Conservation (phyloP, 2,113 vertebrate species). For the Thalassoma bifasciatum region DNA sequence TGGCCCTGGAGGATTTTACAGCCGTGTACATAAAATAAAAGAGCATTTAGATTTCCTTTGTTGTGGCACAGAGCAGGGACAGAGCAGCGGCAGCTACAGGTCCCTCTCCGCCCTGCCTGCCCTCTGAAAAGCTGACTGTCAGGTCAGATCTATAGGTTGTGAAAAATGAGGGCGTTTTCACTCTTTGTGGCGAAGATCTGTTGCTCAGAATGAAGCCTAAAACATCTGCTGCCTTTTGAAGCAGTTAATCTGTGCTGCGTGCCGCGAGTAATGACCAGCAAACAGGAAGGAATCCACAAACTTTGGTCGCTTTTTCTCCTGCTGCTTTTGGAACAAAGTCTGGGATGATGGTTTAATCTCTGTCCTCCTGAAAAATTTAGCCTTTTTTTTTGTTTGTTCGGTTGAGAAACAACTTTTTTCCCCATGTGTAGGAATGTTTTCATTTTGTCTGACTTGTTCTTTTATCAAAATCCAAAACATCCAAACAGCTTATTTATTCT, state of each 20-base stretch:
- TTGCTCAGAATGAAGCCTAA: conserved; percentile 4
- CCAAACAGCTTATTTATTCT: no score
- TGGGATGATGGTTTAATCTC: conserved; percentile 12
- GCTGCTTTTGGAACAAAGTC: neutral
- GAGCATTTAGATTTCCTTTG: conserved; percentile 79
- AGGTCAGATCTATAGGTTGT: conserved; percentile 43
- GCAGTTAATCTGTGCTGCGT: neutral
- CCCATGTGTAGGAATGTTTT: no score
- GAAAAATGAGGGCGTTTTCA: conserved; percentile 4
- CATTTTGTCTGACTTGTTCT: no score
- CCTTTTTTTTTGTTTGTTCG: neutral
- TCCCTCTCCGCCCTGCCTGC: conserved; percentile 44
- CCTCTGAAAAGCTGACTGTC: conserved; percentile 28
- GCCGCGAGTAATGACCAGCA: neutral
- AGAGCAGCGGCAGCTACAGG: conserved; percentile 56
- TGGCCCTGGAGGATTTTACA: conserved; percentile 73
- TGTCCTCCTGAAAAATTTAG: no score
- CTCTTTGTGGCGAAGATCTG: conserved; percentile 19
- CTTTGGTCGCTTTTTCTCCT: neutral
- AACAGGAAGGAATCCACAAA: neutral
- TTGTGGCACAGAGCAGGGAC: conserved; percentile 61
- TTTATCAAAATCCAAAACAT: no score
- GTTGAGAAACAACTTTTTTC: no score
- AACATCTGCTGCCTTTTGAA: neutral
- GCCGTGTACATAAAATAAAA: conserved; percentile 75